Conservation (phyloP, 2,888 invertebrate species). For the Platycnemis pennipes region DNA sequence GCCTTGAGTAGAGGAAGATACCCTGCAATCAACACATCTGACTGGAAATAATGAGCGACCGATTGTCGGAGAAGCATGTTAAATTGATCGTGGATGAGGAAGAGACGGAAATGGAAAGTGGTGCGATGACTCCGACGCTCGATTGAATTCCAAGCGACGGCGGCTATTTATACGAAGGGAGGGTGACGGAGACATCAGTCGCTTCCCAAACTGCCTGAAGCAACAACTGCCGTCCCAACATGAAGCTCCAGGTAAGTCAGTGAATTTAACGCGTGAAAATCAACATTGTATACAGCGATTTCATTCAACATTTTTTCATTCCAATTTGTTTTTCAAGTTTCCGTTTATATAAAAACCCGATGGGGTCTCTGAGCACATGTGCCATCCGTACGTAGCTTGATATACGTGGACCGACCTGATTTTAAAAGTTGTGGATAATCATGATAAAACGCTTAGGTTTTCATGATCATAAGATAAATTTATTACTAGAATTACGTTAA, state of each 20-base stretch:
- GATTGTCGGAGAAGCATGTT: neutral
- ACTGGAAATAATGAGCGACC: neutral
- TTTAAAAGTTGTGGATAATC: too few relatives aligned
- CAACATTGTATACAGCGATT: too few relatives aligned
- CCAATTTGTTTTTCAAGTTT: too few relatives aligned
- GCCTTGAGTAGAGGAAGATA: neutral
- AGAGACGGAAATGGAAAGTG: neutral
- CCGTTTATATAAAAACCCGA: too few relatives aligned
- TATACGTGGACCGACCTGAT: too few relatives aligned
- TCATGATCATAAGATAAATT: too few relatives aligned
- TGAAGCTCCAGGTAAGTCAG: conserved; percentile 56
- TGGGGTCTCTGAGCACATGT: too few relatives aligned
- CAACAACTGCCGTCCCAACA: conserved; percentile 28
- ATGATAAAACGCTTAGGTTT: too few relatives aligned
- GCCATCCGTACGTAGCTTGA: too few relatives aligned
- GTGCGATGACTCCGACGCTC: neutral
- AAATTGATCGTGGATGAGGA: neutral
- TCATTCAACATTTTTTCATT: too few relatives aligned
- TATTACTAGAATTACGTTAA: too few relatives aligned
- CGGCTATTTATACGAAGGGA: neutral
- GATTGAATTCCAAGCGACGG: neutral
- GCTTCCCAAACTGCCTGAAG: neutral
- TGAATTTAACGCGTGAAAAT: neutral
- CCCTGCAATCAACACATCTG: neutral
- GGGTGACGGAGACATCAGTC: neutral